Percentiles rank a stretch among this genome's conserved stretches.
Evolutionary conservation across 2,797 vertebrate genomes (phyloP).

Genomic region (Xenentodon cancila): DNA sequence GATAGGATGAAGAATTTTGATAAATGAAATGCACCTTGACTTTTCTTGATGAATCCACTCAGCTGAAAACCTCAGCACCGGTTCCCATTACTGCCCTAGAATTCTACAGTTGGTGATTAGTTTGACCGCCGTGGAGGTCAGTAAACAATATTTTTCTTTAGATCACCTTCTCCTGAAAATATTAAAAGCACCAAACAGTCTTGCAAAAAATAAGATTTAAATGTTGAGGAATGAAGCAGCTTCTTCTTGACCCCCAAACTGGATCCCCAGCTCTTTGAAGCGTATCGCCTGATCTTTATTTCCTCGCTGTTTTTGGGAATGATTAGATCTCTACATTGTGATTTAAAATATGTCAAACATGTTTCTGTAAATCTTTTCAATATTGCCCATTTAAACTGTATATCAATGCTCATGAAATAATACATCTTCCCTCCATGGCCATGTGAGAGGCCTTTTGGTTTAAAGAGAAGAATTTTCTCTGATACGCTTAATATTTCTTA

Average conservation of each 20-base stretch:
- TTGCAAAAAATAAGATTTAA: conserved; percentile 20
- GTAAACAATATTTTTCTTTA: conserved; percentile 38
- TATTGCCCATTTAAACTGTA: conserved; percentile 31
- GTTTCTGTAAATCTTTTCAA: conserved; percentile 3
- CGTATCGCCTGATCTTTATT: background rate
- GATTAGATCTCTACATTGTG: conserved; percentile 12
- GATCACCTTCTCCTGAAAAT: conserved; percentile 6
- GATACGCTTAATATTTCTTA: conserved; percentile 12
- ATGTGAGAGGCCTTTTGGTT: conserved; percentile 29
- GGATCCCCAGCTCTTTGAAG: background rate
- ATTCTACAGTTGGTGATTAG: conserved; percentile 45
- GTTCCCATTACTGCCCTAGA: conserved; percentile 55
- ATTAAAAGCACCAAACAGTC: conserved; percentile 31
- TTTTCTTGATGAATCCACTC: conserved; percentile 76
- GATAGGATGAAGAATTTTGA: conserved; percentile 69
- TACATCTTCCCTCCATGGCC: conserved; percentile 36
- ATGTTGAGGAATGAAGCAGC: conserved; percentile 33
- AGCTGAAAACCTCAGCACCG: conserved; percentile 46
- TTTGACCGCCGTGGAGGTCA: conserved; percentile 70
- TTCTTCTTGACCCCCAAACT: conserved; percentile 25
- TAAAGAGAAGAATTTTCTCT: conserved; percentile 14
- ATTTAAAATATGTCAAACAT: conserved; percentile 9
- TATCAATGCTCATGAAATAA: conserved; percentile 40
- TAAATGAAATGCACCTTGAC: conserved; percentile 76
- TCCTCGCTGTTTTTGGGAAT: conserved; percentile 3